Conservation (phyloP, 2,113 vertebrate genomes). For the Oenanthe melanoleuca region DNA sequence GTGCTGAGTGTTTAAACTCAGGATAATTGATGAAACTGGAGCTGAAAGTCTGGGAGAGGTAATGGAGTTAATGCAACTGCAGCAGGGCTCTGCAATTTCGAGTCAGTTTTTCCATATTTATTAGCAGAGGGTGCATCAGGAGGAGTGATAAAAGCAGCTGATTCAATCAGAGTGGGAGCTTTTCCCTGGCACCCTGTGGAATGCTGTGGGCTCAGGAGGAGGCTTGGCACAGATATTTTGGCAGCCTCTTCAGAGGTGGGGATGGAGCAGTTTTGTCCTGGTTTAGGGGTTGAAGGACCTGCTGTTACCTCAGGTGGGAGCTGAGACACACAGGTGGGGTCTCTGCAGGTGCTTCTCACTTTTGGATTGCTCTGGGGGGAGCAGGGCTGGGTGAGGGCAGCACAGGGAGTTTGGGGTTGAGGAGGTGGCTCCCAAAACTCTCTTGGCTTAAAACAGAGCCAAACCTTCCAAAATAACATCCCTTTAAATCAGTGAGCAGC, state of each 20-base stretch:
- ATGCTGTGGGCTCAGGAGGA: not conserved
- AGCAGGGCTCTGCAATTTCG: not conserved
- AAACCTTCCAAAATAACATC: not conserved
- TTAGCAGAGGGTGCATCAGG: not conserved
- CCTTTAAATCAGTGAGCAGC: not conserved
- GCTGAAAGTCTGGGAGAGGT: not conserved
- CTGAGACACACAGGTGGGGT: not conserved
- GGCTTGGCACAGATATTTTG: not conserved
- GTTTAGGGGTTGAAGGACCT: not conserved
- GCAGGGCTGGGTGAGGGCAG: not conserved
- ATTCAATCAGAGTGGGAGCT: not conserved
- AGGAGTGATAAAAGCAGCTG: not conserved
- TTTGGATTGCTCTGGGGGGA: not conserved
- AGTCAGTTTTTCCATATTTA: not conserved
- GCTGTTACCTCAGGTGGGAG: not conserved
- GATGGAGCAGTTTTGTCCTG: not conserved
- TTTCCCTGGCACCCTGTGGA: not conserved
- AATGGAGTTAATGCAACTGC: constrained; percentile 16
- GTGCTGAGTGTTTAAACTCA: constrained; percentile 16
- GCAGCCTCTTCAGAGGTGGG: not conserved
- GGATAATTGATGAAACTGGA: not conserved
- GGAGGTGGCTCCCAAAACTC: not conserved
- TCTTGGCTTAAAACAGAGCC: not conserved
- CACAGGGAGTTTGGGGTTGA: not conserved
- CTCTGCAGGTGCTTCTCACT: not conserved